Base-by-base conservation (phyloP, 2,797 vertebrate species). In the Decapterus maruadsi region DNA sequence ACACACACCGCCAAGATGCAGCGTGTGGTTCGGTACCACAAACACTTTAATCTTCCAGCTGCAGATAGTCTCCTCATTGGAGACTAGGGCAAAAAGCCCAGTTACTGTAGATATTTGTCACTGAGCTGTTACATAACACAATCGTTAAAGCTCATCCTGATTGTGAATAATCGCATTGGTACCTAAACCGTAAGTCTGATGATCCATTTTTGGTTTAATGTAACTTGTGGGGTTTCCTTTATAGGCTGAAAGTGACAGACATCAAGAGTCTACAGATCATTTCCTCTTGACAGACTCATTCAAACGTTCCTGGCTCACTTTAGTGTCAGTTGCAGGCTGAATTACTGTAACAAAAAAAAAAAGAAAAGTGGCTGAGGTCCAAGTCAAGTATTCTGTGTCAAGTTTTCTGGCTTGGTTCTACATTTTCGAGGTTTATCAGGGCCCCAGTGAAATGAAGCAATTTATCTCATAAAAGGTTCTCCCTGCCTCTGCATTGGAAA, bases 1-100 rank as follows among this genome's bases (percentile, higher is more conserved):
- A 4, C 77, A 60, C 19, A 62, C 19, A 20, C 75, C 82, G 87
- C 88, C 89, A 94, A 81, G 69, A 84, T 81, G 46, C 76, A 65
- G 46, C 79, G 48, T 61, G 74, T 62, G 71, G 65, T 67, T 76
- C 69, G 50, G 20, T 22, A 62, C 82, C 84, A 60, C 58, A 78
- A 77, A 57, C 75, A 10, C 70, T 77, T 77, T 64, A 61, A 81
- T 84, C 82, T 87, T 86, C 61, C 73, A 86, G 76, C 67, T 66
- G 75, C 8, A 59, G 71, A 81, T 54, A 79, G 57, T 78, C 83
- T 31, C 74, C 67, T 71, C 66, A 68, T 17, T 36, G 78, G 57
- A 56, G 45, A 75, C 48, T 55, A 43, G 34, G 68, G 55, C 19
- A 56, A 56, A 70, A 67, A 69, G 43, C 43, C 13, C 60, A 68